Evolutionary conservation across 2,888 invertebrate genomes (phyloP).

Genomic region (Oligia fasciuncula): DNA sequence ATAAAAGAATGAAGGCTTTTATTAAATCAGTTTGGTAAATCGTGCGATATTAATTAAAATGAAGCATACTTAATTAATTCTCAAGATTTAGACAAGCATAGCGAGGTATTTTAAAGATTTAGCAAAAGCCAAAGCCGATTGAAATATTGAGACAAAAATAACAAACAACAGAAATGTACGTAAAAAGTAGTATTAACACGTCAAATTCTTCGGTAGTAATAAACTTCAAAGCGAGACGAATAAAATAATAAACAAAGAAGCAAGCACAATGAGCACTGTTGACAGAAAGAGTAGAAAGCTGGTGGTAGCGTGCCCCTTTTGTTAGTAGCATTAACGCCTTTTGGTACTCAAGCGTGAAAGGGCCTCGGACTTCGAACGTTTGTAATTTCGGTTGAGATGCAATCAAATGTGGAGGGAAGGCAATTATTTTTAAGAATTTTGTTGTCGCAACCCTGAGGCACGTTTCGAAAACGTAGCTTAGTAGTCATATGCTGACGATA

Average conservation of each 20-base stretch:
- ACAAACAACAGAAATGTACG: conserved; percentile 1
- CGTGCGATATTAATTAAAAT: background rate
- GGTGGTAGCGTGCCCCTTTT: conserved; percentile 77
- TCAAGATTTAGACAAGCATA: background rate
- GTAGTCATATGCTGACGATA: background rate
- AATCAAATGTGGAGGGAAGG: conserved; percentile 60
- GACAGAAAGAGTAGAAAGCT: conserved; percentile 81
- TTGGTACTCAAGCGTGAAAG: conserved; percentile 79
- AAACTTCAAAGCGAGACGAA: conserved; percentile 54
- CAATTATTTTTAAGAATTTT: conserved; percentile 38
- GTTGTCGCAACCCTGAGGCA: conserved; percentile 18
- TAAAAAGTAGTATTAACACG: conserved; percentile 27
- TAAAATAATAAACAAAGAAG: conserved; percentile 67
- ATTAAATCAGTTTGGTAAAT: conserved; percentile 7
- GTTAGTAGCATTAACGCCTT: conserved; percentile 83
- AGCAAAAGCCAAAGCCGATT: no score
- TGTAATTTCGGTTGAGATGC: conserved; percentile 65
- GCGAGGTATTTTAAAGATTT: background rate
- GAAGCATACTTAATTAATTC: background rate
- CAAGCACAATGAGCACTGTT: conserved; percentile 72
- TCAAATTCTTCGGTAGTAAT: conserved; percentile 34
- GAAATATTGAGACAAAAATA: background rate
- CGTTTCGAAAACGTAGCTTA: background rate
- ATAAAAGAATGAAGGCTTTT: conserved; percentile 17
- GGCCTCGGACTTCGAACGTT: conserved; percentile 67